Evolutionary conservation across 2,888 invertebrate genomes (phyloP).

Genomic region (Lepidochrysops patricia): DNA sequence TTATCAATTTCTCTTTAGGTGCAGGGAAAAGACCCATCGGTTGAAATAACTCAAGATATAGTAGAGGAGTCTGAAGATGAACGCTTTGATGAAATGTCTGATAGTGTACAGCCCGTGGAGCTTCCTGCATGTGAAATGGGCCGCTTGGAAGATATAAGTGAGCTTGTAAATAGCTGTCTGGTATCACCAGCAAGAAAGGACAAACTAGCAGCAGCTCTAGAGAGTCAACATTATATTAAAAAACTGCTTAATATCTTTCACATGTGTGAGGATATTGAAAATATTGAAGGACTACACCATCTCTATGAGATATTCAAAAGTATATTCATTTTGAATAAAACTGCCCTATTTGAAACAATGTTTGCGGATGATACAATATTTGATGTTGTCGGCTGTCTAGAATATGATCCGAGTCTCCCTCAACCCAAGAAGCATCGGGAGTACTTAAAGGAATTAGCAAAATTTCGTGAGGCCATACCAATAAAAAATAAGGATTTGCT

Average conservation of each 20-base stretch:
- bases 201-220: slow-evolving; percentile 93
- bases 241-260: slow-evolving; percentile 96
- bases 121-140: slow-evolving; percentile 96
- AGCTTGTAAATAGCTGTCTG: slow-evolving; percentile 90
- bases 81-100: slow-evolving; percentile 96
- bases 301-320: slow-evolving; percentile 98
- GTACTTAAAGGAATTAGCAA: slow-evolving; percentile 93
- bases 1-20: slow-evolving; percentile 75
- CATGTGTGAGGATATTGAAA: slow-evolving; percentile 97
- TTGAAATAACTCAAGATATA: slow-evolving; percentile 97
- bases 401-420: slow-evolving; percentile 93
- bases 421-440: slow-evolving; percentile 95
- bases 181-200: slow-evolving; percentile 94
- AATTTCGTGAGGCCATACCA: slow-evolving; percentile 94
- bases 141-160: slow-evolving; percentile 95
- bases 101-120: slow-evolving; percentile 94
- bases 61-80: slow-evolving; percentile 98
- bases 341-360: slow-evolving; percentile 97
- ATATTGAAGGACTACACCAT: slow-evolving; percentile 94
- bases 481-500: slow-evolving; percentile 95
- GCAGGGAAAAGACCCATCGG: slow-evolving; percentile 98
- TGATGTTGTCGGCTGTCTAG: slow-evolving; percentile 98
- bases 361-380: slow-evolving; percentile 97
- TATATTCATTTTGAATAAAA: slow-evolving; percentile 98
- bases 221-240: slow-evolving; percentile 95